phyloP scores from a whole-genome alignment of 2,113 vertebrate genomes.

The Laticauda laticaudata region DNA sequence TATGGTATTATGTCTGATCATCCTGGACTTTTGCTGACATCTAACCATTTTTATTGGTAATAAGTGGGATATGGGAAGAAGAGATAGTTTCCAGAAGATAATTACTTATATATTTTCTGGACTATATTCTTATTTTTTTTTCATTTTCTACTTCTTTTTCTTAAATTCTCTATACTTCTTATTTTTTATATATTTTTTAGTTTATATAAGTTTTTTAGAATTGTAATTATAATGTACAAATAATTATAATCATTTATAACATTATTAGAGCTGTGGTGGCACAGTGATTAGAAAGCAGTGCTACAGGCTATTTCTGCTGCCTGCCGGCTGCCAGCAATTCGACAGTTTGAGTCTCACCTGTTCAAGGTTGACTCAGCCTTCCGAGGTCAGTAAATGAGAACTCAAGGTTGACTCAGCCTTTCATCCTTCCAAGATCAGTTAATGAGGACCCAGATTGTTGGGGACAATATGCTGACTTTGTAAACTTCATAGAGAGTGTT shows the following conservation, averaged over 20 bases:
- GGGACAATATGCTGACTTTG: too few relatives aligned
- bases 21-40: neutral
- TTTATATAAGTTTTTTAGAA: neutral
- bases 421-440: too few relatives aligned
- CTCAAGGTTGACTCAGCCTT: too few relatives aligned
- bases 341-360: too few relatives aligned
- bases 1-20: neutral
- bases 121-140: neutral
- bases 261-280: neutral
- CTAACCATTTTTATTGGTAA: neutral
- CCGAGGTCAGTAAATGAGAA: too few relatives aligned
- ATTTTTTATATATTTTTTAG: neutral
- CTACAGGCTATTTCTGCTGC: too few relatives aligned
- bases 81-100: neutral
- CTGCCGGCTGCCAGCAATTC: too few relatives aligned
- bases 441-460: too few relatives aligned
- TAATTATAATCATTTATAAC: neutral
- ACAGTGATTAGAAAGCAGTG: too few relatives aligned
- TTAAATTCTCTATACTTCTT: neutral
- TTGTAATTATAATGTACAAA: neutral
- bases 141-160: neutral
- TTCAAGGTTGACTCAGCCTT: too few relatives aligned
- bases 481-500: too few relatives aligned
- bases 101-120: neutral
- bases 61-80: neutral